These are phyloP conservation scores for Zygogramma bicolorata DNA, from an alignment of 2,888 invertebrate species.

Conservation along the genomic window DNA sequence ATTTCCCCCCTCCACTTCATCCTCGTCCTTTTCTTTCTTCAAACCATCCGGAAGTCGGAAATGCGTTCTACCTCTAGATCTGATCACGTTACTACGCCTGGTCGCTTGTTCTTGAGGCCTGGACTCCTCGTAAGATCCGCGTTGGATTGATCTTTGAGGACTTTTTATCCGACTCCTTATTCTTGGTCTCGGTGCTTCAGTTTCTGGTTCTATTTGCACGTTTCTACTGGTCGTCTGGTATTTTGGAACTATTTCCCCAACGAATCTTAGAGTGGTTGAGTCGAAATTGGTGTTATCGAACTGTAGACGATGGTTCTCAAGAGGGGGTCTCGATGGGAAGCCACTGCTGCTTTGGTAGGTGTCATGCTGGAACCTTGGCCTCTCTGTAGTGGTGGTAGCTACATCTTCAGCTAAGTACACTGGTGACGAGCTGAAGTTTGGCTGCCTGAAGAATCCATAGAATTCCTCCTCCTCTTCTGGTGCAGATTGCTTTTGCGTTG, in stretches of 20 bases:
- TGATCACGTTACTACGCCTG: conserved; percentile 42
- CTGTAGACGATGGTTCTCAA: conserved; percentile 23
- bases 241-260: conserved; percentile 63
- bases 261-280: conserved; percentile 54
- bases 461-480: conserved; percentile 62
- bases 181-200: conserved; percentile 47
- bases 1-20: conserved; percentile 68
- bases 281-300: conserved; percentile 30
- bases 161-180: conserved; percentile 48
- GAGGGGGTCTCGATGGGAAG: conserved; percentile 18
- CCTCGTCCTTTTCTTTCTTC: conserved; percentile 56
- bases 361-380: conserved; percentile 6
- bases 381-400: conserved; percentile 15
- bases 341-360: conserved; percentile 7
- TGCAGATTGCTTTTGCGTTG: conserved; percentile 33
- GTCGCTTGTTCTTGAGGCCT: conserved; percentile 48
- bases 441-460: conserved; percentile 66
- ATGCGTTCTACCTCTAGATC: conserved; percentile 68
- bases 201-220: conserved; percentile 32
- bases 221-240: conserved; percentile 48
- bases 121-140: not conserved
- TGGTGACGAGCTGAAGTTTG: conserved; percentile 61
- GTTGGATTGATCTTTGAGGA: conserved; percentile 34
- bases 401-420: conserved; percentile 32
- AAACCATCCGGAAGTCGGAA: conserved; percentile 66